Evolutionary conservation across 2,888 invertebrate species (phyloP), one percentile per base, ranked within the genome.

Genomic region (Eilema sororculum): DNA sequence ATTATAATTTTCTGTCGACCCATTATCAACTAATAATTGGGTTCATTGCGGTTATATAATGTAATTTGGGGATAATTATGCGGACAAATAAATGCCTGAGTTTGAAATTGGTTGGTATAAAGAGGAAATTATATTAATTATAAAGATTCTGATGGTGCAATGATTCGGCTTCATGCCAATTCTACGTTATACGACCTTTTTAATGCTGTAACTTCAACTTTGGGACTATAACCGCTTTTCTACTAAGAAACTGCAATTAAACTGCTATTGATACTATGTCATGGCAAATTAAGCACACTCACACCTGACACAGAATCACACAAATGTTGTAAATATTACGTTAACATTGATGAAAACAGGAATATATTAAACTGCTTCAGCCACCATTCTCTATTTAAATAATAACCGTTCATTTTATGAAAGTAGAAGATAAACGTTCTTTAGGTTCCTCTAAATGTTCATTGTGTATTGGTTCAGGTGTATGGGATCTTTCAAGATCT

Each of bases 1-100:
- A 58, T 71, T 69, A 56, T 81, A 76, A 77, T 78, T 80, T 75
- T 75, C 67, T 73, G 62, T 66, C 62, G 52, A 68, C 62, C 67
- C 65, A 28, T n/a, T 62, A 64, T 79, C 75, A 79, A 78, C 81
- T 78, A 72, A 79, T 83, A 82, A 83, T 81, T 80, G 68, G 75
- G 66, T 77, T 66, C 58, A 76, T 71, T 78, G 77, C 70, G 70
- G 78, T 74, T 80, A 76, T 57, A 37, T 57, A 56, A 25, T 28
- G 22, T 64, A 28, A 25, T 33, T 61, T 52, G 52, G n/a, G 9
- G 52, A 52, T n/a, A n/a, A n/a, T 52, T 52, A 52, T n/a, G 20
- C 4, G 20, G 52, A n/a, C 9, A 52, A 52, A 52, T 52, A 46
- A 46, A 46, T 20, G 5, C 20, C 20, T 20, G 8, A 3, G 20